A percentile compares a stretch with the other conserved stretches of the same genome.
Evolutionary conservation across 2,888 invertebrate genomes (phyloP).

Genomic region (Anoncus sp.): DNA sequence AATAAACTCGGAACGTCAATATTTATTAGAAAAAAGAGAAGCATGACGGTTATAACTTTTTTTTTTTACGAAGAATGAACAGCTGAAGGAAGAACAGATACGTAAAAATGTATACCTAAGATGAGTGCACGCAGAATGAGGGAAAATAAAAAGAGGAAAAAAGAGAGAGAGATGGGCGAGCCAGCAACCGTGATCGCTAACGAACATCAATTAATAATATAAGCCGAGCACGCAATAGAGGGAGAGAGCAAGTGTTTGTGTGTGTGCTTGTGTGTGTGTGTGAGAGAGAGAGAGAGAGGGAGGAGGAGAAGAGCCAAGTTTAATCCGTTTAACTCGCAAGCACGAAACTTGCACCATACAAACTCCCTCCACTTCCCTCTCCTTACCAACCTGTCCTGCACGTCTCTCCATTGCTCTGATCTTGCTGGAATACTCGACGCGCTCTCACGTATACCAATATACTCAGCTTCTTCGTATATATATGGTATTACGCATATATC

Average conservation of each 20-base stretch:
- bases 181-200: slow-evolving; percentile 64
- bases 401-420: slow-evolving; percentile 33
- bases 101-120: slow-evolving; percentile 1
- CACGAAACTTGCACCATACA: slow-evolving; percentile 62
- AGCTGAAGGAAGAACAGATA: not conserved
- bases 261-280: too few relatives aligned
- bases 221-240: slow-evolving; percentile 62
- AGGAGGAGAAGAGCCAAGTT: slow-evolving; percentile 64
- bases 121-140: not conserved
- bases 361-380: slow-evolving; percentile 36
- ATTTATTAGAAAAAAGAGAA: too few relatives aligned
- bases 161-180: slow-evolving; percentile 31
- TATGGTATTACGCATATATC: not conserved
- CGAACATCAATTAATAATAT: slow-evolving; percentile 73
- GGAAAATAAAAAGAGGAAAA: not conserved
- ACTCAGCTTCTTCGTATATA: slow-evolving; percentile 10
- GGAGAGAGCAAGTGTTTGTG: slow-evolving; percentile 15
- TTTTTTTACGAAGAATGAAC: not conserved
- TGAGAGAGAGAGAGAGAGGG: slow-evolving; percentile 34
- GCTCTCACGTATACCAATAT: slow-evolving; percentile 27
- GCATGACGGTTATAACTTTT: too few relatives aligned
- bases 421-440: slow-evolving; percentile 32
- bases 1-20: too few relatives aligned
- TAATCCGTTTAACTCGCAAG: slow-evolving; percentile 69
- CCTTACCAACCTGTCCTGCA: slow-evolving; percentile 18